phyloP scores from a whole-genome alignment of 1,140 invertebrate genomes.

The Lethocerus indicus region DNA sequence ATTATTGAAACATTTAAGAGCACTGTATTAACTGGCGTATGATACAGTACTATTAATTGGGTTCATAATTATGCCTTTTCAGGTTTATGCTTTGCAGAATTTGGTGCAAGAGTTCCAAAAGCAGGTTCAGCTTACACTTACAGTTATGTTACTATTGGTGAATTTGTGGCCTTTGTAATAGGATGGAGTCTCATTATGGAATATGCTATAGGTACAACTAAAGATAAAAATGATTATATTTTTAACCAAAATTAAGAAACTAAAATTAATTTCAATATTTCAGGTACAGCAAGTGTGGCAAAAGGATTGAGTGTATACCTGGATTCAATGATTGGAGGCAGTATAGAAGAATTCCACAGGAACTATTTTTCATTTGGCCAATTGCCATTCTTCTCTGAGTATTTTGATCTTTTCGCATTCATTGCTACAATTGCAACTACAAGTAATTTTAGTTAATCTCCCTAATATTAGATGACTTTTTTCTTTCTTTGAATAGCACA shows the following conservation, averaged over 20 bases:
- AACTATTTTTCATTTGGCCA: constrained; percentile 45
- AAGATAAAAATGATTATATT: neutral
- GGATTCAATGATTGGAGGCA: constrained; percentile 57
- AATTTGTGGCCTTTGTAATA: constrained; percentile 57
- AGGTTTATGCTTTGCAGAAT: constrained; percentile 73
- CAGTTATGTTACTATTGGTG: constrained; percentile 75
- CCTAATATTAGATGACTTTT: neutral
- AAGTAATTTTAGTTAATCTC: constrained; percentile 9
- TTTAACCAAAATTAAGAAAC: neutral
- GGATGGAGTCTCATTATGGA: constrained; percentile 86
- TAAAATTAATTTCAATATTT: constrained; percentile 2
- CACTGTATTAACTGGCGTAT: too few species aligned
- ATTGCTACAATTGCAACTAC: constrained; percentile 16
- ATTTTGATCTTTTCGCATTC: constrained; percentile 20
- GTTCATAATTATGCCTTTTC: constrained; percentile 28
- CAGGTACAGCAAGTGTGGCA: constrained; percentile 78
- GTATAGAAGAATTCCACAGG: constrained; percentile 50
- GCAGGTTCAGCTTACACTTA: constrained; percentile 79
- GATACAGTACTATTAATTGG: too few species aligned
- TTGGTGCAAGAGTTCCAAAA: constrained; percentile 68
- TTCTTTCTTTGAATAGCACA: neutral
- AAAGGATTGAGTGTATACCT: constrained; percentile 79
- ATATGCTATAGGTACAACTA: constrained; percentile 63
- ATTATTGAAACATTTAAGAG: too few species aligned
- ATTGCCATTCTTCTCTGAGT: constrained; percentile 33